Evolutionary conservation across 1,140 invertebrate genomes (phyloP), one percentile per base, ranked within the genome.

Genomic region (Megalopta genalis): DNA sequence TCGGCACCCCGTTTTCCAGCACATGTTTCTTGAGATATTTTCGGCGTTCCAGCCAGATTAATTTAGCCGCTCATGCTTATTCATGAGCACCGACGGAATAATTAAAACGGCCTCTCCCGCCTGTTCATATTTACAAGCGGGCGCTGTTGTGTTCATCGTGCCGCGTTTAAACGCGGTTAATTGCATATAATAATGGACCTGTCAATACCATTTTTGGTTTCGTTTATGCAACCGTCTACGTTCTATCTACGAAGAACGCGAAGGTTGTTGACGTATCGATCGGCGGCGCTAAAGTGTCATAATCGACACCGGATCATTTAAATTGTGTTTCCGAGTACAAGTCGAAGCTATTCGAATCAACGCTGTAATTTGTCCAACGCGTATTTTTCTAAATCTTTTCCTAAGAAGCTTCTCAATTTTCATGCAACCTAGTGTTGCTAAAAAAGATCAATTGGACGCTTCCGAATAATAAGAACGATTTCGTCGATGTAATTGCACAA

Each of bases 41-140:
- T 65, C 59, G 54, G 42, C 52, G 68, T 73, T 64, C 52, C 39
- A 65, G 59, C 21, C 64, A 46, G 59, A 52, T 52, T 52, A 52
- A 52, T 52, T 52, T 52, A 52, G 18, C 49, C 32, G 63, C 63
- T 84, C 73, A 81, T 85, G 67, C 84, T 84, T 85, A 85, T 85
- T 85, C 83, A 85, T 81, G 78, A 73, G 37, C 18, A 52, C 37
- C 64, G 27, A 69, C 68, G 72, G 69, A 77, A 85, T 85, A 85
- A 85, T 85, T 84, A 81, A 84, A 85, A 77, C 62, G 76, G 67
- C 46, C 68, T 80, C 27, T 62, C 57, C 1, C 46, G 32, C 12
- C n/a, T 60, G 54, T 76, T 54, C 71, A 16, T 67, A 69, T 77
- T 77, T 80, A 80, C 32, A 49, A 25, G 49, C 14, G 49, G 10